A percentile compares a stretch with the other conserved stretches of the same genome.
Evolutionary conservation across 2,113 vertebrate genomes (phyloP).

Genomic region (Aspidoscelis tigris): DNA sequence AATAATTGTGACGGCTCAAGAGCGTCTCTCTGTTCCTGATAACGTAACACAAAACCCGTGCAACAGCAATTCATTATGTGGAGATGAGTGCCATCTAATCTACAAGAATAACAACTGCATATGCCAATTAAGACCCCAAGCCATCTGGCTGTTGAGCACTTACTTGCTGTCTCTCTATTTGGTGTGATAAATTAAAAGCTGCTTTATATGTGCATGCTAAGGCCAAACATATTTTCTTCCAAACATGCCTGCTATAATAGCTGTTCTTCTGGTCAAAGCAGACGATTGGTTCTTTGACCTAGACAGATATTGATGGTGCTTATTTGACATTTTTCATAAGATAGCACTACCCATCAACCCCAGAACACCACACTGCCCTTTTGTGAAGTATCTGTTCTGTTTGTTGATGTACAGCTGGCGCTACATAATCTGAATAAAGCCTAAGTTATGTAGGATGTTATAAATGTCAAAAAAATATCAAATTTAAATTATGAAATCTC

Average conservation of each 20-base stretch:
- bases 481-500: conserved; percentile 25
- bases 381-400: neutral
- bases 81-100: conserved; percentile 45
- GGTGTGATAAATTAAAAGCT: conserved; percentile 52
- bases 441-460: conserved; percentile 25
- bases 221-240: conserved; percentile 50
- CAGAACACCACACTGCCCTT: neutral
- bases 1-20: conserved; percentile 4
- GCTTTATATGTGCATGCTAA: conserved; percentile 44
- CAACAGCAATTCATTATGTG: conserved; percentile 41
- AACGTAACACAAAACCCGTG: conserved; percentile 42
- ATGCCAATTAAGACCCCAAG: conserved; percentile 56
- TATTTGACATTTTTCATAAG: conserved; percentile 2
- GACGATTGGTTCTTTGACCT: neutral
- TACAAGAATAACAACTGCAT: conserved; percentile 56
- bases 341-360: neutral
- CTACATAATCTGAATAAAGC: conserved; percentile 21
- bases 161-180: conserved; percentile 47
- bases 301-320: conserved; percentile 25
- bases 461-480: conserved; percentile 50
- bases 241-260: conserved; percentile 42
- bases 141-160: conserved; percentile 62
- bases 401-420: neutral
- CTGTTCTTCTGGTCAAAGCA: conserved; percentile 29
- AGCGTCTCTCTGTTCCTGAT: conserved; percentile 25